Evolutionary conservation across 2,113 vertebrate genomes (phyloP).

Genomic region (Agelaius phoeniceus): DNA sequence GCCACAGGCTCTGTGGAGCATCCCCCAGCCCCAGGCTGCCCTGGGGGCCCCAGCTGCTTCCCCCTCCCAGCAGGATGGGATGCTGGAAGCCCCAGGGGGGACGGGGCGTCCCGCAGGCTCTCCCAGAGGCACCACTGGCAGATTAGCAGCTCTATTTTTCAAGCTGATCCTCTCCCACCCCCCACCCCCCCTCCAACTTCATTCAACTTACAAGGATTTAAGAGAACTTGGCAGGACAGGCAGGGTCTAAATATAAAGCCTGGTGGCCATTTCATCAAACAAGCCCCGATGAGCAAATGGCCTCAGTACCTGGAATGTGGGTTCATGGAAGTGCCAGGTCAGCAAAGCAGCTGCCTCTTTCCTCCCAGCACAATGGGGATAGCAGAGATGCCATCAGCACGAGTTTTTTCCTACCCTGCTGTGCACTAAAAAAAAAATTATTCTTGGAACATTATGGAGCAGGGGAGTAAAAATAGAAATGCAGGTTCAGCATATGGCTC

Average conservation of each 20-base stretch:
- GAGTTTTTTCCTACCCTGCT: constrained; percentile 63
- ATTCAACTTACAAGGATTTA: constrained; percentile 40
- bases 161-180: neutral
- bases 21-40: neutral
- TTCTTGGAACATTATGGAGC: constrained; percentile 52
- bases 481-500: constrained; percentile 48
- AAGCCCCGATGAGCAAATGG: neutral
- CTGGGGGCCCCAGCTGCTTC: constrained; percentile 32
- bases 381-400: constrained; percentile 39
- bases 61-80: neutral
- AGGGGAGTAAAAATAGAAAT: constrained; percentile 61
- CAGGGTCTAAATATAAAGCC: constrained; percentile 61
- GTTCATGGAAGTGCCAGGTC: constrained; percentile 39
- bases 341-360: constrained; percentile 28
- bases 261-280: neutral
- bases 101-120: neutral
- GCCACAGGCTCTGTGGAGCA: neutral
- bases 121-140: neutral
- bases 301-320: constrained; percentile 61
- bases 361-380: constrained; percentile 14
- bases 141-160: constrained; percentile 46
- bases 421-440: constrained; percentile 45
- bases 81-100: neutral
- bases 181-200: neutral
- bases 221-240: constrained; percentile 48